Evolutionary conservation across 2,113 vertebrate genomes (phyloP).

Genomic region (Uropsilus gracilis): DNA sequence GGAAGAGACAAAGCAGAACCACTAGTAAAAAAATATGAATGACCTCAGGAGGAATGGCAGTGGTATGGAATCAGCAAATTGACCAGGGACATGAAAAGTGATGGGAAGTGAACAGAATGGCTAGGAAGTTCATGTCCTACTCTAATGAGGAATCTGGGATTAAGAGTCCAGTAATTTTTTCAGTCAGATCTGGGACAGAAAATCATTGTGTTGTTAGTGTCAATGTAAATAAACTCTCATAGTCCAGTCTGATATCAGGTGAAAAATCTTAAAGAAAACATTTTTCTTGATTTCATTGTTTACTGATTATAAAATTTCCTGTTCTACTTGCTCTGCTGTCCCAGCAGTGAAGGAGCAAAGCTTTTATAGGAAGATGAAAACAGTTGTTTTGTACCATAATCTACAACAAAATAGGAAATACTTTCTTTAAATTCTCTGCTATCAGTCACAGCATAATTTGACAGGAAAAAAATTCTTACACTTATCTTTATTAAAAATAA

Average conservation of each 20-base stretch:
- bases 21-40: background rate
- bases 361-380: background rate
- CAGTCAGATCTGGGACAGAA: background rate
- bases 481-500: constrained; percentile 22
- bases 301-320: background rate
- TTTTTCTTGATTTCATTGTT: background rate
- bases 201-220: background rate
- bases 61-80: background rate
- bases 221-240: background rate
- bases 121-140: background rate
- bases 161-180: background rate
- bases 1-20: background rate
- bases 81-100: background rate
- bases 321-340: background rate
- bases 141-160: background rate
- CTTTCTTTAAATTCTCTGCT: background rate
- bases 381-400: background rate
- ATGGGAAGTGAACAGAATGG: background rate
- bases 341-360: background rate
- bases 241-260: background rate
- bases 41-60: background rate
- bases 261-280: background rate
- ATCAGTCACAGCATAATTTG: background rate
- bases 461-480: background rate
- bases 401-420: background rate